Evolutionary conservation across 2,888 invertebrate genomes (phyloP).

Genomic region (Deilephila elpenor): DNA sequence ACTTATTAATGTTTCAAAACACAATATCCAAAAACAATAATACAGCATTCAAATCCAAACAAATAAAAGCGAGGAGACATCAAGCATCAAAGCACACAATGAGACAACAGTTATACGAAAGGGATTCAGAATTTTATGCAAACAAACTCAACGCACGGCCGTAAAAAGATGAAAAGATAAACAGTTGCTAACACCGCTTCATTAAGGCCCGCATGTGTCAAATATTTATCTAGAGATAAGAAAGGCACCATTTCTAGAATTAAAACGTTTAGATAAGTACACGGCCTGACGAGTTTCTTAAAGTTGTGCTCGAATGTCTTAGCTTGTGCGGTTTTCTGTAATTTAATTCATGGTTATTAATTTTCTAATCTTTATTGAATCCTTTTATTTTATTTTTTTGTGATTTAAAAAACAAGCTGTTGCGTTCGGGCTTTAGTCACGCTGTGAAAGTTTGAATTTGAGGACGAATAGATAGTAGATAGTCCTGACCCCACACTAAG

Average conservation of each 20-base stretch:
- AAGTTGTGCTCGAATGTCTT: neutral
- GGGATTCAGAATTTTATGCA: slow-evolving; percentile 34
- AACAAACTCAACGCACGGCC: slow-evolving; percentile 28
- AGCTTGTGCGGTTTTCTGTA: too few relatives aligned
- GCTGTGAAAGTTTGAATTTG: too few relatives aligned
- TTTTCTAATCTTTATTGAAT: too few relatives aligned
- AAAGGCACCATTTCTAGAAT: slow-evolving; percentile 22
- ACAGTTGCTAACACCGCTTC: slow-evolving; percentile 60
- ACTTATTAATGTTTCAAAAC: too few relatives aligned
- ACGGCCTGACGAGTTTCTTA: neutral
- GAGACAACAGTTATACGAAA: slow-evolving; percentile 28
- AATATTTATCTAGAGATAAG: slow-evolving; percentile 72
- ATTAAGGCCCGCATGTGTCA: slow-evolving; percentile 68
- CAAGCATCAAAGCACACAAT: slow-evolving; percentile 26
- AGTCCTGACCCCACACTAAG: too few relatives aligned
- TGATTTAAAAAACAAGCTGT: too few relatives aligned
- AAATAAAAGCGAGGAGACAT: slow-evolving; percentile 18
- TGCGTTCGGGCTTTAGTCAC: too few relatives aligned
- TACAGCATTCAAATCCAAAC: neutral
- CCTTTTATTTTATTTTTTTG: too few relatives aligned
- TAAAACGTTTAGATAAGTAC: slow-evolving; percentile 18
- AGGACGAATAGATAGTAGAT: too few relatives aligned
- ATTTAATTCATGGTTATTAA: too few relatives aligned
- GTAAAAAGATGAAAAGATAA: slow-evolving; percentile 55
- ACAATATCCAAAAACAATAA: neutral